Conservation (phyloP, 1,140 invertebrate species). For the Drosophila erecta region DNA sequence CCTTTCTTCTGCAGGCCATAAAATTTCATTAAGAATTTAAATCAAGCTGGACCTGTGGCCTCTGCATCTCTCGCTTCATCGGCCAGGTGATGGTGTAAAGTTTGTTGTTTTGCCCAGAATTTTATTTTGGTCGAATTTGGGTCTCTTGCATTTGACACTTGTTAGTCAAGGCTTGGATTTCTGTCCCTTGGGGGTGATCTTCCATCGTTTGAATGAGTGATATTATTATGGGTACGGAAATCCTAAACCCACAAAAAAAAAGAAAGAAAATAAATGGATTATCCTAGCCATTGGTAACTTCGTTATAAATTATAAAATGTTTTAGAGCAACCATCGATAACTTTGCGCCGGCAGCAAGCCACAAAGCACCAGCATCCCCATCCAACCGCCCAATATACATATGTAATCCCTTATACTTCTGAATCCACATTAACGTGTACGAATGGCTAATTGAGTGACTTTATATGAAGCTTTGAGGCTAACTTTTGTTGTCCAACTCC, state of each 20-base stretch:
- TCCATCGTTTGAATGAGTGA: not conserved
- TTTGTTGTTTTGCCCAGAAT: conserved; percentile 11
- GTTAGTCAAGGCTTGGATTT: conserved; percentile 4
- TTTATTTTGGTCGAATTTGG: conserved; percentile 20
- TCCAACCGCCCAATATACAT: not conserved
- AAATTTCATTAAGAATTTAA: conserved; percentile 70
- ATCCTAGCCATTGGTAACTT: not conserved
- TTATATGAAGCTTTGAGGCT: conserved; percentile 14
- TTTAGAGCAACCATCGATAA: conserved; percentile 20
- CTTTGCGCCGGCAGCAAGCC: conserved; percentile 5
- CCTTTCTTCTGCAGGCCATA: conserved; percentile 20
- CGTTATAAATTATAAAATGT: conserved; percentile 13
- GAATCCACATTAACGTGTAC: conserved; percentile 34
- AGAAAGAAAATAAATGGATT: too few species aligned
- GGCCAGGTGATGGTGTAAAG: conserved; percentile 22
- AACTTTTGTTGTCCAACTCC: conserved; percentile 46
- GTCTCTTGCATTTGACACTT: conserved; percentile 10
- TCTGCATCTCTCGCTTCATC: conserved; percentile 14
- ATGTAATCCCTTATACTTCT: conserved; percentile 19
- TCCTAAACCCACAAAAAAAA: too few species aligned
- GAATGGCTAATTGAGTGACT: conserved; percentile 54
- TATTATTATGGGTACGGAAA: not conserved
- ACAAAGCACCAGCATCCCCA: conserved; percentile 2
- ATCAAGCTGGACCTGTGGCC: conserved; percentile 52
- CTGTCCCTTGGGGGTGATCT: not conserved